A percentile compares a stretch with the other conserved stretches of the same genome.
phyloP scores from a whole-genome alignment of 2,797 vertebrate genomes.

The Bradypodion pumilum region DNA sequence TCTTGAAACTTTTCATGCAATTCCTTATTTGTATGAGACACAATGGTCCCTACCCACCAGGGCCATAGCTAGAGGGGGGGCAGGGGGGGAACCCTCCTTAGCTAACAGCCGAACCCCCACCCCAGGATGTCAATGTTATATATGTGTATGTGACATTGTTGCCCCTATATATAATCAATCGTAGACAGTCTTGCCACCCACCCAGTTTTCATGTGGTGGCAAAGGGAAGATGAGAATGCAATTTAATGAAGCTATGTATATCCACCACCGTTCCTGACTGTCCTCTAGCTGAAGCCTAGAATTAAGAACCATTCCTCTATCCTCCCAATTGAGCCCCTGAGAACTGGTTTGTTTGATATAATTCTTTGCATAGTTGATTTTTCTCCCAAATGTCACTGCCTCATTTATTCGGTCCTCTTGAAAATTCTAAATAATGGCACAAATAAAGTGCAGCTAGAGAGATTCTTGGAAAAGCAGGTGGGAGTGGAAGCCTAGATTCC shows the following conservation, averaged over 20 bases:
- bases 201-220: constrained; percentile 20
- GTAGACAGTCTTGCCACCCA: too few species aligned
- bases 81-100: too few species aligned
- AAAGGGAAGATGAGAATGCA: background rate
- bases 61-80: too few species aligned
- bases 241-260: constrained; percentile 2
- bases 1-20: constrained; percentile 23
- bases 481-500: constrained; percentile 66
- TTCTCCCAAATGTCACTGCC: constrained; percentile 66
- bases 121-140: too few species aligned
- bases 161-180: too few species aligned
- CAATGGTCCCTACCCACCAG: too few species aligned
- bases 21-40: background rate
- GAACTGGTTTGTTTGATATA: constrained; percentile 50
- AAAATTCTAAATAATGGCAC: constrained; percentile 68
- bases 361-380: constrained; percentile 59
- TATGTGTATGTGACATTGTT: too few species aligned
- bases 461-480: constrained; percentile 77
- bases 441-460: constrained; percentile 69
- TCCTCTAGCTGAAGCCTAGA: background rate
- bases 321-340: background rate
- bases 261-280: background rate
- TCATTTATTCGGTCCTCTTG: constrained; percentile 65
- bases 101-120: too few species aligned
- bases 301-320: background rate